Evolutionary conservation across 2,797 vertebrate genomes (phyloP).

Genomic region (Pantherophis alleghaniensis): DNA sequence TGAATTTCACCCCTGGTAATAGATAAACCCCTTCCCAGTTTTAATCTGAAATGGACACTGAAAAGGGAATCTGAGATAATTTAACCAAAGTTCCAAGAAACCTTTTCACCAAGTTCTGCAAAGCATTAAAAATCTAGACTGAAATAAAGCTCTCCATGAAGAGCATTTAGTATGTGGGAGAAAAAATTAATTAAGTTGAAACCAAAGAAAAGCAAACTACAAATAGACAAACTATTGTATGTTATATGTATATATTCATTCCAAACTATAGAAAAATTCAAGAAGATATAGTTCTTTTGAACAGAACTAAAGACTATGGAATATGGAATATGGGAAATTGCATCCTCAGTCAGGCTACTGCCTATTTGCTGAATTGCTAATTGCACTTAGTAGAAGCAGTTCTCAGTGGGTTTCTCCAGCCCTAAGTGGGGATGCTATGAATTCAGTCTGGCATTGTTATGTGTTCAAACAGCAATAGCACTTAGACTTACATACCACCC

Average conservation of each 20-base stretch:
- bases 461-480: neutral
- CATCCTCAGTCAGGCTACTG: neutral
- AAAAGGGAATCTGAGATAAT: neutral
- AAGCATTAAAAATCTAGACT: neutral
- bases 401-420: neutral
- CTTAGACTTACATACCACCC: neutral
- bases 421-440: neutral
- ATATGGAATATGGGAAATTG: neutral
- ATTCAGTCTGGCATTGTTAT: neutral
- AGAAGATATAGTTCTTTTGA: neutral
- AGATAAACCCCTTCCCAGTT: neutral
- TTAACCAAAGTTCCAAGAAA: neutral
- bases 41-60: neutral
- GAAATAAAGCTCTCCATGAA: neutral
- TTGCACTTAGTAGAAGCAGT: neutral
- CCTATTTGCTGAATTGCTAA: neutral
- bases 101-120: neutral
- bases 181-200: neutral
- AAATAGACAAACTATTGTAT: neutral
- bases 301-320: neutral
- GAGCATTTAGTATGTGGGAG: neutral
- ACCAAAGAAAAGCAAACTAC: neutral
- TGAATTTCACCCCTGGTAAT: neutral
- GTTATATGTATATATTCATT: neutral
- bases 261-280: neutral